Conservation (phyloP, 2,888 invertebrate species). For the Philonicus albiceps region DNA sequence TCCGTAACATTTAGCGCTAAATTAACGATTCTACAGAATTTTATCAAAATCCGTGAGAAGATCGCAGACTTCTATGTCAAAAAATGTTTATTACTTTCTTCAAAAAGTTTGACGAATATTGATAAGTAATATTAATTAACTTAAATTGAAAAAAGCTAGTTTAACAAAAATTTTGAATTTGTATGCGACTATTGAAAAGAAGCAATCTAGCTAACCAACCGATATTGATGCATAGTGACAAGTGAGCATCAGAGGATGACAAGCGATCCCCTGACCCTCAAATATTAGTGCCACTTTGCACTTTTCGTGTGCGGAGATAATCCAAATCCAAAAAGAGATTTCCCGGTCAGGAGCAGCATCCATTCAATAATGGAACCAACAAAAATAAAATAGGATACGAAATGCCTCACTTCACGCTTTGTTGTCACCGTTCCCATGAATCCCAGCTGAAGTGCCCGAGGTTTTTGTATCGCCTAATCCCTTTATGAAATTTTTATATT, state of each 20-base stretch:
- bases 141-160: not conserved
- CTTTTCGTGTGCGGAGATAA: not conserved
- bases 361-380: not conserved
- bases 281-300: constrained; percentile 26
- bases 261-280: not conserved
- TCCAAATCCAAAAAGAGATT: not conserved
- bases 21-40: no score
- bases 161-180: not conserved
- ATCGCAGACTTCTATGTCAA: no score
- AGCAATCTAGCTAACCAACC: not conserved
- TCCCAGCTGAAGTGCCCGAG: not conserved
- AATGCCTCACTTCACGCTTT: constrained; percentile 36
- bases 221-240: constrained; percentile 29
- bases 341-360: not conserved
- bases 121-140: not conserved
- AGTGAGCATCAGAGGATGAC: constrained; percentile 17
- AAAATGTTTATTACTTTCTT: no score
- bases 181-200: not conserved
- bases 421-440: constrained; percentile 23
- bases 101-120: no score
- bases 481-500: constrained; percentile 35
- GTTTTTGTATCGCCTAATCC: constrained; percentile 27
- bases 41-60: no score
- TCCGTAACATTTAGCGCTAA: no score
- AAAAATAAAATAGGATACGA: constrained; percentile 2